Evolutionary conservation across 2,113 vertebrate genomes (phyloP).

Genomic region (Macquaria australasica): DNA sequence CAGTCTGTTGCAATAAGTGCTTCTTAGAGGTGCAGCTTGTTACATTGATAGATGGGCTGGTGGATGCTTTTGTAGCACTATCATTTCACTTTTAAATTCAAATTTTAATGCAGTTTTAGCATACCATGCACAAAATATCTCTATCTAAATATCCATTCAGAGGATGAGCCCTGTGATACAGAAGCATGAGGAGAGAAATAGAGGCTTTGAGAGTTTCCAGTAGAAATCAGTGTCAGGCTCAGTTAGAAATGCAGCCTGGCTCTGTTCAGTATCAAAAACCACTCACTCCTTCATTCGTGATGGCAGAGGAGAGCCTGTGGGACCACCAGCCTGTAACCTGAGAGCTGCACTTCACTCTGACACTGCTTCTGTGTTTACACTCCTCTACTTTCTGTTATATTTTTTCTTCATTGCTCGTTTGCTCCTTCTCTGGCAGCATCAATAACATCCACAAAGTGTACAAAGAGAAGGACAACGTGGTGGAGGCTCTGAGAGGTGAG

Average conservation of each 20-base stretch:
- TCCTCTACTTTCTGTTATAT: neutral
- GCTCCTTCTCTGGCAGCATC: constrained; percentile 86
- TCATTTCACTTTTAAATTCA: neutral
- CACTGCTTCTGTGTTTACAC: neutral
- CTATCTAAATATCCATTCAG: no score
- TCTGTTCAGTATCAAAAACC: neutral
- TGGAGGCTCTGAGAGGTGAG: constrained; percentile 94
- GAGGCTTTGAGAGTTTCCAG: neutral
- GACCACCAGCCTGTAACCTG: neutral
- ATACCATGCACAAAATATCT: no score
- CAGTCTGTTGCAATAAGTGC: neutral
- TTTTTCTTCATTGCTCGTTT: neutral
- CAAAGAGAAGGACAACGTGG: constrained; percentile 89
- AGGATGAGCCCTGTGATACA: neutral
- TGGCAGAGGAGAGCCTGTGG: neutral
- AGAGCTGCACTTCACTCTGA: constrained; percentile 10
- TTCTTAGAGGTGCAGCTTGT: neutral
- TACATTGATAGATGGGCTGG: neutral
- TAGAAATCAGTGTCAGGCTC: neutral
- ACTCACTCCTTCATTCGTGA: neutral
- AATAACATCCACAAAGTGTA: constrained; percentile 93
- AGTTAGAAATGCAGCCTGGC: neutral
- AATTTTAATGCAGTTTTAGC: neutral
- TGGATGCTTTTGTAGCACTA: neutral
- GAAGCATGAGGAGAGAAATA: neutral